These are phyloP conservation scores for Mormyrops boulengeri DNA, from an alignment of 2,797 vertebrate genomes.

Conservation along the genomic window DNA sequence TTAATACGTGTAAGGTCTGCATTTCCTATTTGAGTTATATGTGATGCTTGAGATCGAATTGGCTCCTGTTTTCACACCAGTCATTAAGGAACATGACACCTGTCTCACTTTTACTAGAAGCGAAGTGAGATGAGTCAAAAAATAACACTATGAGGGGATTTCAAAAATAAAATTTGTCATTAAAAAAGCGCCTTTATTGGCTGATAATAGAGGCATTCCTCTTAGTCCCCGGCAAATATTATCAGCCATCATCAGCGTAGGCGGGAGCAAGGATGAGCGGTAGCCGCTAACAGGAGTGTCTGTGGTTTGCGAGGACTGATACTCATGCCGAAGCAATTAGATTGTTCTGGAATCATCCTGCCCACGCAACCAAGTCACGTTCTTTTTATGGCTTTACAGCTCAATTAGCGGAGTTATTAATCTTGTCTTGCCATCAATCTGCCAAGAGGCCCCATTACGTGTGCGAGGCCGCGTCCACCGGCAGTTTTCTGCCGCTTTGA, in stretches of 20 bases:
- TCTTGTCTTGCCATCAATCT: not conserved
- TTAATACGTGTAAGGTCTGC: not conserved
- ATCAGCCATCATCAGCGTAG: not conserved
- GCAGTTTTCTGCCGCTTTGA: not conserved
- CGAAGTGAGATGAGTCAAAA: not conserved
- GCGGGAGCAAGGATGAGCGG: not conserved
- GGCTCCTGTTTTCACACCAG: not conserved
- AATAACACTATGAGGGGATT: not conserved
- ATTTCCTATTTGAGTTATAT: not conserved
- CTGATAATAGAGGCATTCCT: not conserved
- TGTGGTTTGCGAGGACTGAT: not conserved
- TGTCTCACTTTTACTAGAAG: not conserved
- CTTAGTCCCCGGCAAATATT: not conserved
- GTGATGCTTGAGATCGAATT: not conserved
- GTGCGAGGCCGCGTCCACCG: not conserved
- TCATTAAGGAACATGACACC: not conserved
- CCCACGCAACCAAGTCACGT: not conserved
- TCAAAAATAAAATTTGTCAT: not conserved
- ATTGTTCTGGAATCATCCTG: not conserved
- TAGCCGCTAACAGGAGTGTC: not conserved
- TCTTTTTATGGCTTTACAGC: not conserved
- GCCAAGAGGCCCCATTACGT: not conserved
- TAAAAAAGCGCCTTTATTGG: not conserved
- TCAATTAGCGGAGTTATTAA: slow-evolving; percentile 4
- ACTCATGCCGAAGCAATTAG: not conserved